Percentiles rank a stretch among this genome's conserved stretches.
Evolutionary conservation across 2,113 vertebrate genomes (phyloP).

Genomic region (Canis aureus): DNA sequence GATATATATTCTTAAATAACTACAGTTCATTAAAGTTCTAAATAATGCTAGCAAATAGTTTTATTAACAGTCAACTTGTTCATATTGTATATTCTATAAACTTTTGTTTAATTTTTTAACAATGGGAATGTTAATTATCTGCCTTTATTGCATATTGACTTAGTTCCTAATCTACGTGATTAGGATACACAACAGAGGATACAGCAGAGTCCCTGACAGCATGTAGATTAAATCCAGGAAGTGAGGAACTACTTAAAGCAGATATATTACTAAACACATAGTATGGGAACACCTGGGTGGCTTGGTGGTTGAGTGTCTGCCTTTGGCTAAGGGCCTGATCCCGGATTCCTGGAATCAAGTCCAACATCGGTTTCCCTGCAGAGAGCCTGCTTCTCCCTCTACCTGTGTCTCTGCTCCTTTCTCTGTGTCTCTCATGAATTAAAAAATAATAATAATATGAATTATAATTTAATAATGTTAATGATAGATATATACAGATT

Average conservation of each 20-base stretch:
- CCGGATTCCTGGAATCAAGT: too few species aligned
- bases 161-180: not conserved
- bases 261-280: not conserved
- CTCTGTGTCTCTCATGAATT: too few species aligned
- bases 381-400: too few species aligned
- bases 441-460: not conserved
- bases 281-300: too few species aligned
- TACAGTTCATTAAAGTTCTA: not conserved
- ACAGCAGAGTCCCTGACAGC: not conserved
- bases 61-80: not conserved
- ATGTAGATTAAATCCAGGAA: not conserved
- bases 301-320: too few species aligned
- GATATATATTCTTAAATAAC: not conserved
- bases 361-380: too few species aligned
- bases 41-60: not conserved
- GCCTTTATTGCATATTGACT: not conserved
- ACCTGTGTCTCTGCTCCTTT: too few species aligned
- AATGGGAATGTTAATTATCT: not conserved
- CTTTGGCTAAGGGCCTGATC: too few species aligned
- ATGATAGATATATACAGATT: not conserved
- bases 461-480: not conserved
- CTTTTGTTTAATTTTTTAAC: not conserved
- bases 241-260: not conserved
- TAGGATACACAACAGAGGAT: not conserved
- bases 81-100: not conserved